Percentiles rank a stretch among this genome's conserved stretches.
Conservation (phyloP, 2,797 vertebrate genomes). For the Cirrhinus mrigala region DNA sequence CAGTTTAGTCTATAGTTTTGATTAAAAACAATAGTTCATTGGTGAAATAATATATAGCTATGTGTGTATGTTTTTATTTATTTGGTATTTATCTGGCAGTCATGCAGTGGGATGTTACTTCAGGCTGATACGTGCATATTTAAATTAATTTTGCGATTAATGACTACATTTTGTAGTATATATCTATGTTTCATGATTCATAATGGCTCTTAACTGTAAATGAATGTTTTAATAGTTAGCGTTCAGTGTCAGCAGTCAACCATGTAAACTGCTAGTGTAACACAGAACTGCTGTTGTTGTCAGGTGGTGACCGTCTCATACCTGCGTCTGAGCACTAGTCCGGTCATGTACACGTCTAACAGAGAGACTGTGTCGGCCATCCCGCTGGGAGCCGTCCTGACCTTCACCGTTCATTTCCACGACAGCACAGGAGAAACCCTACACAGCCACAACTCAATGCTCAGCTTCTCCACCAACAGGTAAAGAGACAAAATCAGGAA, state of each 20-base stretch:
- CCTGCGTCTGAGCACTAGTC: conserved; percentile 86
- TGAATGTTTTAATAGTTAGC: not conserved
- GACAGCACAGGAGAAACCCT: conserved; percentile 86
- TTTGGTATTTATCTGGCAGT: too few species aligned
- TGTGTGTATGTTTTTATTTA: too few species aligned
- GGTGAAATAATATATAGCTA: too few species aligned
- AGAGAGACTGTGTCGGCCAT: conserved; percentile 80
- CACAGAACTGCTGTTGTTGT: conserved; percentile 10
- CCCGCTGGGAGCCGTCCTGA: conserved; percentile 87
- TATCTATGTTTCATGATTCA: not conserved
- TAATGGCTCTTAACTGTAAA: not conserved
- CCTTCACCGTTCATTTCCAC: conserved; percentile 90
- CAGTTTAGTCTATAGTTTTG: too few species aligned
- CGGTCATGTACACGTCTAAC: conserved; percentile 76
- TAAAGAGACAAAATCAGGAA: conserved; percentile 55
- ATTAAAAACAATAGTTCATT: too few species aligned
- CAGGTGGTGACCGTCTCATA: conserved; percentile 94
- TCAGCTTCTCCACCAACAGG: conserved; percentile 92
- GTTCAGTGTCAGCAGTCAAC: not conserved
- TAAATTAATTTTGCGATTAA: not conserved
- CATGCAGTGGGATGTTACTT: too few species aligned
- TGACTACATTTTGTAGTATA: too few species aligned
- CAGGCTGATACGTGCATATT: too few species aligned
- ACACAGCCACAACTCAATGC: conserved; percentile 86
- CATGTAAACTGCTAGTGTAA: not conserved